Evolutionary conservation across 1,140 invertebrate species (phyloP).

Genomic region (Acyrthosiphon pisum): DNA sequence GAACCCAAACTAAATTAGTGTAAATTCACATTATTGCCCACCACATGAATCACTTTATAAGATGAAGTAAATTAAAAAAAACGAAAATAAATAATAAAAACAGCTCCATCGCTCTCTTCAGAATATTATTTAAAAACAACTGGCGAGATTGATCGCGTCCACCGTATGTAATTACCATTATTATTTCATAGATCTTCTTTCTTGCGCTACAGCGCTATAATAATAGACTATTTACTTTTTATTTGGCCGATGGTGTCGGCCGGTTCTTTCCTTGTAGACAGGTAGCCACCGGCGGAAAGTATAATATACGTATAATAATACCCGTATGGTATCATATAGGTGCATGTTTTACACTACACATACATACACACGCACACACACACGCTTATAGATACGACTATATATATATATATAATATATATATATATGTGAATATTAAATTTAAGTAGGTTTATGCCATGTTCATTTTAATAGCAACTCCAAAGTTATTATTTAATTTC

Average conservation of each 20-base stretch:
- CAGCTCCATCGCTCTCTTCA: not conserved
- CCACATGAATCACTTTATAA: not conserved
- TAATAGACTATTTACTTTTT: conserved; percentile 20
- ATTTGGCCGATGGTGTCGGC: not conserved
- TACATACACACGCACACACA: not conserved
- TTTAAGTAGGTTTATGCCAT: not conserved
- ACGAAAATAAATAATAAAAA: not conserved
- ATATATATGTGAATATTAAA: not conserved
- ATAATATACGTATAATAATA: conserved; percentile 33
- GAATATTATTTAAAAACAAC: not conserved
- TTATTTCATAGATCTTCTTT: not conserved
- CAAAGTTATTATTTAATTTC: conserved; percentile 37
- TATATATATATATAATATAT: not conserved
- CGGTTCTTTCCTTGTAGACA: conserved; percentile 20
- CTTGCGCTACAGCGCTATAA: not conserved
- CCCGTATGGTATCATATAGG: conserved; percentile 28
- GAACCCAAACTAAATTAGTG: not conserved
- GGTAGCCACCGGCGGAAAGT: conserved; percentile 28
- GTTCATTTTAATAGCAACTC: not conserved
- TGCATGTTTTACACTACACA: not conserved
- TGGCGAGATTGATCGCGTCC: not conserved
- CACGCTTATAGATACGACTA: not conserved
- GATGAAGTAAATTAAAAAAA: not conserved
- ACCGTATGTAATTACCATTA: not conserved
- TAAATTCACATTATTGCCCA: not conserved